These are phyloP conservation scores for Xenus cinereus DNA, from an alignment of 2,113 vertebrate species.

Conservation along the genomic window DNA sequence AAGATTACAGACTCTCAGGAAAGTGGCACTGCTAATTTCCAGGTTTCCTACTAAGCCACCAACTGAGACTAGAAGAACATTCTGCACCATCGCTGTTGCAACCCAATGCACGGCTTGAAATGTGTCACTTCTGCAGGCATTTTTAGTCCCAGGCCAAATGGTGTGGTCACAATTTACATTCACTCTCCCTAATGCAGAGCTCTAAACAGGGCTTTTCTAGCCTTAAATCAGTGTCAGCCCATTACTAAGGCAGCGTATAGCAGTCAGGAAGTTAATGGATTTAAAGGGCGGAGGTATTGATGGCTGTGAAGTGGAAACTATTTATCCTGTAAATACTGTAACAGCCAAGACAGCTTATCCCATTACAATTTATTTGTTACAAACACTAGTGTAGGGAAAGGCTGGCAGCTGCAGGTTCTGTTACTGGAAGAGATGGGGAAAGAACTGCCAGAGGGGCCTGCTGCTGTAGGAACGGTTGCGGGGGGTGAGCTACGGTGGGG, in stretches of 20 bases:
- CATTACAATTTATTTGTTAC: conserved; percentile 55
- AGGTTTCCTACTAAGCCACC: background rate
- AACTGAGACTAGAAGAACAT: background rate
- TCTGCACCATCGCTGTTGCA: background rate
- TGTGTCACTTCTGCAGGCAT: background rate
- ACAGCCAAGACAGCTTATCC: conserved; percentile 33
- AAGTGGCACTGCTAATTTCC: background rate
- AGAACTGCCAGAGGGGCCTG: background rate
- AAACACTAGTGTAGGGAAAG: background rate
- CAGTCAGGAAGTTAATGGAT: conserved; percentile 53
- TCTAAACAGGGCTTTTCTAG: conserved; percentile 7
- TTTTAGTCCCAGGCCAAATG: conserved; percentile 8
- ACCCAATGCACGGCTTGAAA: background rate
- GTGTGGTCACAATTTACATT: conserved; percentile 9
- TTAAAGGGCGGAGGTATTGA: conserved; percentile 46
- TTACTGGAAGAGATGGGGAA: background rate
- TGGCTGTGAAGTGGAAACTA: conserved; percentile 62
- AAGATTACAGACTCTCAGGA: background rate
- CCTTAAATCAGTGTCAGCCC: conserved; percentile 45
- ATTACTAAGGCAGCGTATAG: background rate
- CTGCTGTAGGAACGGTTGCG: background rate
- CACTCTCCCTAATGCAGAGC: background rate
- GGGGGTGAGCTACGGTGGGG: background rate
- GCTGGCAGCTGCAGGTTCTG: background rate
- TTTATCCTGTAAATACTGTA: conserved; percentile 69